A percentile compares a stretch with the other conserved stretches of the same genome.
Conservation (phyloP, 2,113 vertebrate genomes). For the Collichthys lucidus region DNA sequence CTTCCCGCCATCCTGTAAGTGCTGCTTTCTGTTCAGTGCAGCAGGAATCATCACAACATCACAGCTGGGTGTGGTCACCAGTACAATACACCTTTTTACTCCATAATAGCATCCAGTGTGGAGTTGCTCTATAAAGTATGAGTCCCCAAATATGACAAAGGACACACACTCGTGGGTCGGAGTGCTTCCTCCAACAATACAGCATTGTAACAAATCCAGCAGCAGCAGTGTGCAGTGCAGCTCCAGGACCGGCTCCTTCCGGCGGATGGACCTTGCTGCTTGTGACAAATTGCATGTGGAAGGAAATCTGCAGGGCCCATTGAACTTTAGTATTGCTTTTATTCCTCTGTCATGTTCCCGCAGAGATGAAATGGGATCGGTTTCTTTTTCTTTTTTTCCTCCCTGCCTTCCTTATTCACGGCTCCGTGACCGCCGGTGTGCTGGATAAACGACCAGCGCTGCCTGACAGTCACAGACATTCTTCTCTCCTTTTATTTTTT, state of each 20-base stretch:
- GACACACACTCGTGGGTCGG: constrained; percentile 1
- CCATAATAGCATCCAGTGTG: constrained; percentile 17
- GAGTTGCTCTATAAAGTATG: background rate
- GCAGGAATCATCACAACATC: background rate
- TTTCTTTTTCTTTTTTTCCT: constrained; percentile 43
- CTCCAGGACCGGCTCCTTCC: constrained; percentile 37
- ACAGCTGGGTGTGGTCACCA: constrained; percentile 10
- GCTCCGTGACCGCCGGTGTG: constrained; percentile 57
- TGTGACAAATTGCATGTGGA: constrained; percentile 75
- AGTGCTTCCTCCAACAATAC: constrained; percentile 34
- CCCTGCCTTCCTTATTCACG: constrained; percentile 61
- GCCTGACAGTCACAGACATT: constrained; percentile 60
- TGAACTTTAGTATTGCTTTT: constrained; percentile 76
- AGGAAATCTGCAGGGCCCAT: constrained; percentile 73
- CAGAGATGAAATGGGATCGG: constrained; percentile 74
- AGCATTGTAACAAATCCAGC: constrained; percentile 23
- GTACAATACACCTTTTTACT: background rate
- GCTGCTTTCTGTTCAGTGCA: background rate
- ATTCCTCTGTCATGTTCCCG: constrained; percentile 75
- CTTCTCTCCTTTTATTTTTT: constrained; percentile 25
- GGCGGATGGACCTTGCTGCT: constrained; percentile 63
- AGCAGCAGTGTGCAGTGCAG: constrained; percentile 20
- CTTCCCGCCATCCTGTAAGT: background rate
- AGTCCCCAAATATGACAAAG: background rate
- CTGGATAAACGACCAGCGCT: constrained; percentile 65